Base-by-base conservation (phyloP, 2,113 vertebrate species). In the Nerophis lumbriciformis region DNA sequence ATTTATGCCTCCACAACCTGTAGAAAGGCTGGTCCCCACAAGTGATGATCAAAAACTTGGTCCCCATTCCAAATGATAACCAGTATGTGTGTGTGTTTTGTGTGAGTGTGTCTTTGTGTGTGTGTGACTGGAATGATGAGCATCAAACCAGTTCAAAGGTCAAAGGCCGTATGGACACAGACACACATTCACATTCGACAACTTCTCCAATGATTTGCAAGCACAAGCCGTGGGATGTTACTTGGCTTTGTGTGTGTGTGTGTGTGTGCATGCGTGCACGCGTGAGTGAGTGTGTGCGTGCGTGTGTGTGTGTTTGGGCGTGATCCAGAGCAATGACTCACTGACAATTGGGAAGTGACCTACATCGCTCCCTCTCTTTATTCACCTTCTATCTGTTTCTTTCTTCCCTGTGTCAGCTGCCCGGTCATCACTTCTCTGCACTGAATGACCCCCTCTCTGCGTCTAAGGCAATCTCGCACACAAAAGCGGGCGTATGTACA, bases 311-410 rank as follows among this genome's bases (percentile, higher is more conserved):
- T 51, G 63, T 65, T 35, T 78, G 68, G 47, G 66, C 73, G 61
- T 81, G 71, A 73, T 79, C 71, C 78, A 83, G 66, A 59, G 82
- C 77, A 75, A 63, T 86, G 85, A 85, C 69, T 86, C 85, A 86
- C 73, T 75, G 73, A 83, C 82, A 82, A 83, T 79, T 82, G 82
- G 84, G 84, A 83, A 82, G 76, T 86, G 80, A 86, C 82, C 84
- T 87, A 83, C 68, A 83, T 83, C 82, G 78, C 71, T 69, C 72
- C 66, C 80, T 59, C 71, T 71, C 69, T 82, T 76, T 76, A 80
- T 81, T 60, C 69, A 72, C 75, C 72, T 74, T 68, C 78, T 79
- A 80, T 82, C 84, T 81, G 72, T 69, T 70, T 81, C 78, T 79
- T 84, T 84, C 78, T 79, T 79, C 81, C 74, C 72, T 73, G 80